Evolutionary conservation across 2,797 vertebrate genomes (phyloP), one percentile per base, ranked within the genome.

Genomic region (Lepus oiostolus): DNA sequence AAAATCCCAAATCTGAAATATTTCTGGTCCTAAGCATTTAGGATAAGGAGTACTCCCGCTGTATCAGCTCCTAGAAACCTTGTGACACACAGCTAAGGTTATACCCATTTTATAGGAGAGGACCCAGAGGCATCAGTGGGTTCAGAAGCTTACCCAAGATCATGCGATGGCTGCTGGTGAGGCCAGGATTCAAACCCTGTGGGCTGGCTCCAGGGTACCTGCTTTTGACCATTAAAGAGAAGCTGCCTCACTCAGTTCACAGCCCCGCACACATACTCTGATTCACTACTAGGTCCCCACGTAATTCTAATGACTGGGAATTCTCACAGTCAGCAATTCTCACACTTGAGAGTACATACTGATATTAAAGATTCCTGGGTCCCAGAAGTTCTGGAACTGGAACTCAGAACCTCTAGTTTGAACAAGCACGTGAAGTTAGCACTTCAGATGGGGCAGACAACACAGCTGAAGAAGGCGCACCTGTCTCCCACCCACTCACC

Each of bases 131-230:
- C 63, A 52, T 19, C 68, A 2, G 52, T 2, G 79, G 72, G 11
- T 11, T 13, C 67, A 84, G 68, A 77, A 60, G 75, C 92, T 94
- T 42, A 94, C 91, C 89, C 32, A 54, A 90, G 71, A 76, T 50
- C 72, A 81, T 10, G 93, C 26, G 65, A 80, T 12, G 63, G 76
- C 7, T 35, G 76, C 62, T 63, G 75, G 90, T 60, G n/a, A 62
- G 71, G 60, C 63, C 75, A 85, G 75, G 62, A 65, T 35, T 87
- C 75, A 72, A 71, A 58, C 10, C 72, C 72, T 13, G 82, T 1
- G 35, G 32, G 13, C 74, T 10, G 6, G 14, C 14, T 62, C 47
- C 79, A 83, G 91, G 63, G n/a, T 47, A 63, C 24, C 32, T 35
- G 38, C 42, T 83, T 50, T 67, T 26, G n/a, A 65, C 60, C 60